Base-by-base conservation (phyloP, 2,888 invertebrate genomes). In the Argyresthia goedartella region DNA sequence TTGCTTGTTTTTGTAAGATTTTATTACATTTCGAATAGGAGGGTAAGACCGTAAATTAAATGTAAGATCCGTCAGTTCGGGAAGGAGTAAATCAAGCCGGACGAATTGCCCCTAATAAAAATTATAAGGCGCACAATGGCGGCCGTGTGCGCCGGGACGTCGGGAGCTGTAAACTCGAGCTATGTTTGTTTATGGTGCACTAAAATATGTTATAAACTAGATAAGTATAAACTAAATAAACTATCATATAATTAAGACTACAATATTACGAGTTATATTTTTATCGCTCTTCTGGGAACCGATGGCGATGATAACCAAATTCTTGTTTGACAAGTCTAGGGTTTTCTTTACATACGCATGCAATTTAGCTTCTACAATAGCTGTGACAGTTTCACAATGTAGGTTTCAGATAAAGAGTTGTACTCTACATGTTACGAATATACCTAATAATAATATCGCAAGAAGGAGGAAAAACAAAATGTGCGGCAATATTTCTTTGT, bases 21-120 rank as follows among this genome's bases (percentile, higher is more conserved):
- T 82, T 84, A 85, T 81, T 79, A 74, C 74, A 66, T 71, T 74
- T 68, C 68, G 73, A 81, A 77, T 73, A 76, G 71, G 78, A 70
- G 80, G 81, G 81, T 80, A 60, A 69, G 73, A 76, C 76, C 81
- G 81, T 85, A 85, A 86, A 86, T 85, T 81, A 81, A 82, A 84
- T 73, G 71, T 76, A 81, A 82, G 80, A 84, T 82, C 82, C 82
- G 80, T 85, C 84, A 84, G 80, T 82, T 84, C 77, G 84, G 85
- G 84, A 85, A 84, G 82, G 68, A 81, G 85, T 85, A 86, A 86
- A 86, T 86, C 86, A 86, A 84, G 79, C 61, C 74, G 72, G 85
- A 84, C 81, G 85, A 81, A 86, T 86, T 85, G 86, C 84, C 84
- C 80, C 81, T 78, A 84, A 85, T 86, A 85, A 86, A 86, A 86